Conservation (phyloP, 2,113 vertebrate genomes). For the Paracanthobrama guichenoti region DNA sequence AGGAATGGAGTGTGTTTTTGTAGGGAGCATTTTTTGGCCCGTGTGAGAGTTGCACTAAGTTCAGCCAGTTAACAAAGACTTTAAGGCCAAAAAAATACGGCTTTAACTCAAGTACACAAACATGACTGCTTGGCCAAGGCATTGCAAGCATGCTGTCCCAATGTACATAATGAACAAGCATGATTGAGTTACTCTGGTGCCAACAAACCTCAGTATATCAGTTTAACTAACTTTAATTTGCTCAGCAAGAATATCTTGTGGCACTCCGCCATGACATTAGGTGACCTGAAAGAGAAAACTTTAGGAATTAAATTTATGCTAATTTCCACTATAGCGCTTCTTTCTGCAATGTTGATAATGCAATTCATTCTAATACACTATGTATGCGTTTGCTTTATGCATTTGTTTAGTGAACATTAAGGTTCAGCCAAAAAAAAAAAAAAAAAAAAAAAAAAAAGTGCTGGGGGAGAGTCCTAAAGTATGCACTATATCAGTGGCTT, state of each 20-base stretch:
- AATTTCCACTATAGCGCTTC: background rate
- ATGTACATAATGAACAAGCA: background rate
- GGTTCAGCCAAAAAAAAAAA: background rate
- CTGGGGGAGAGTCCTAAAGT: too few relatives aligned
- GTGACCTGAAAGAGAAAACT: background rate
- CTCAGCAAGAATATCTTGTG: background rate
- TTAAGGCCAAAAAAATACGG: background rate
- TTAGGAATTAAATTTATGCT: background rate
- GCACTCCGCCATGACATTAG: background rate
- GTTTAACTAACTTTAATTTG: background rate
- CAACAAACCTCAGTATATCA: background rate
- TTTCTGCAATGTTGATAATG: background rate
- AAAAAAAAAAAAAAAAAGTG: background rate
- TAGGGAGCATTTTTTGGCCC: constrained; percentile 38
- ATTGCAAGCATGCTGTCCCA: background rate
- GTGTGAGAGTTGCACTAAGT: constrained; percentile 19
- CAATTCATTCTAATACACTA: background rate
- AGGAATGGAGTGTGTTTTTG: constrained; percentile 41
- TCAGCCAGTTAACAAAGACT: constrained; percentile 29
- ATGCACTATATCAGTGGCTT: too few relatives aligned
- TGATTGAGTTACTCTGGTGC: background rate
- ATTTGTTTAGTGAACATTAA: background rate
- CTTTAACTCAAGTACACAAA: constrained; percentile 10
- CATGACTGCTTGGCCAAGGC: background rate
- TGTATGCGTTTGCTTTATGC: background rate